Evolutionary conservation across 2,888 invertebrate genomes (phyloP).

Genomic region (Sthenelais limicola): DNA sequence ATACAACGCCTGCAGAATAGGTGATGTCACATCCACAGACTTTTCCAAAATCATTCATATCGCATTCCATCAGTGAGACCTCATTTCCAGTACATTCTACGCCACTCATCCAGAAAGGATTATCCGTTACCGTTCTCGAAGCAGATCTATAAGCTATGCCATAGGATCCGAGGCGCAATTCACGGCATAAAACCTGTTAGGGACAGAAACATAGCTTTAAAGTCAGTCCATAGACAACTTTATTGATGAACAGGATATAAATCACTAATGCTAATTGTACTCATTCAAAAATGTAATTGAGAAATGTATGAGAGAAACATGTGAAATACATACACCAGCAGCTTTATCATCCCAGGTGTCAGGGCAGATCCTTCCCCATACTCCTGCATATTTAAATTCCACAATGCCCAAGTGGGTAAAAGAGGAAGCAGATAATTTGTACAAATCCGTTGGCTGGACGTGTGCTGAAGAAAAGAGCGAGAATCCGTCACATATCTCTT

Average conservation of each 20-base stretch:
- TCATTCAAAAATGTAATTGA: no score
- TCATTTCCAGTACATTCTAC: constrained; percentile 81
- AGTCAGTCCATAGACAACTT: no score
- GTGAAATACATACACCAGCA: constrained; percentile 33
- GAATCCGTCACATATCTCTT: no score
- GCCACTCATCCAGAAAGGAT: constrained; percentile 76
- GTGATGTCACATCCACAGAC: constrained; percentile 3
- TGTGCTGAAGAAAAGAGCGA: no score
- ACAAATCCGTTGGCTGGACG: no score
- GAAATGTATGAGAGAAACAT: no score
- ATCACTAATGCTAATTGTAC: no score
- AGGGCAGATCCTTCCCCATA: constrained; percentile 32
- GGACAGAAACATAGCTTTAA: no score
- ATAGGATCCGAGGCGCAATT: neutral
- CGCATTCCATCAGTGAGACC: constrained; percentile 78
- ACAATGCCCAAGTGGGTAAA: constrained; percentile 27
- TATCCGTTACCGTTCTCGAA: neutral
- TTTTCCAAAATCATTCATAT: neutral
- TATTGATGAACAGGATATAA: no score
- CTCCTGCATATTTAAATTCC: constrained; percentile 17
- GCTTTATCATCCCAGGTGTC: constrained; percentile 23
- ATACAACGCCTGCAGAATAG: constrained; percentile 18
- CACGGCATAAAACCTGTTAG: constrained; percentile 4
- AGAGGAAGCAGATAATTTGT: no score
- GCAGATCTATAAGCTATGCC: neutral